Evolutionary conservation across 2,888 invertebrate genomes (phyloP).

Genomic region (Geophilus truncorum): DNA sequence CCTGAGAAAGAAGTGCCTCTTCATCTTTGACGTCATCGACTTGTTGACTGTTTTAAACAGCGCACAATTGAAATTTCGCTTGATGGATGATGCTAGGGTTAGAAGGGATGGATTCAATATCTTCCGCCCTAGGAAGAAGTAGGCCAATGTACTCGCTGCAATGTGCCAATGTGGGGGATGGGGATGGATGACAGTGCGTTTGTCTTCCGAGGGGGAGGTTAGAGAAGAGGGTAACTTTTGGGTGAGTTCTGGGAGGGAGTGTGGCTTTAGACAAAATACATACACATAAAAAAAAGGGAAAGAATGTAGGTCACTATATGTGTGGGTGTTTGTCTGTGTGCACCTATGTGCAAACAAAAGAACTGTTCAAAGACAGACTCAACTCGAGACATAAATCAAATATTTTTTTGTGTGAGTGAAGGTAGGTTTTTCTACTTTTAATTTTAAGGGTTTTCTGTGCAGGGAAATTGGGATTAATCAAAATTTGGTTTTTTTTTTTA

Average conservation of each 20-base stretch:
- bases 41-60: neutral
- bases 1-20: neutral
- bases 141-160: constrained; percentile 3
- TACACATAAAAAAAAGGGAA: neutral
- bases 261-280: neutral
- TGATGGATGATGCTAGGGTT: neutral
- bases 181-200: constrained; percentile 9
- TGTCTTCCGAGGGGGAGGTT: constrained; percentile 8
- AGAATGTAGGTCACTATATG: neutral
- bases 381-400: neutral
- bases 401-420: neutral
- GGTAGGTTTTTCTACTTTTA: neutral
- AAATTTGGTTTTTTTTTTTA: too few relatives aligned
- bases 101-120: constrained; percentile 1
- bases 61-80: constrained; percentile 8
- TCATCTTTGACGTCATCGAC: constrained; percentile 1
- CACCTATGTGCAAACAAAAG: neutral
- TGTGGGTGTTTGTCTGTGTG: neutral
- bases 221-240: neutral
- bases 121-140: neutral
- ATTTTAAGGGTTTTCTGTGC: too few relatives aligned
- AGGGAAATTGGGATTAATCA: neutral
- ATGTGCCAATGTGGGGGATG: constrained; percentile 5
- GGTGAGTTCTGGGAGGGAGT: neutral
- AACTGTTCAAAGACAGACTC: neutral